Percentiles rank a stretch among this genome's conserved stretches.
phyloP scores from a whole-genome alignment of 2,888 invertebrate species.

The Coleophora flavipennella region DNA sequence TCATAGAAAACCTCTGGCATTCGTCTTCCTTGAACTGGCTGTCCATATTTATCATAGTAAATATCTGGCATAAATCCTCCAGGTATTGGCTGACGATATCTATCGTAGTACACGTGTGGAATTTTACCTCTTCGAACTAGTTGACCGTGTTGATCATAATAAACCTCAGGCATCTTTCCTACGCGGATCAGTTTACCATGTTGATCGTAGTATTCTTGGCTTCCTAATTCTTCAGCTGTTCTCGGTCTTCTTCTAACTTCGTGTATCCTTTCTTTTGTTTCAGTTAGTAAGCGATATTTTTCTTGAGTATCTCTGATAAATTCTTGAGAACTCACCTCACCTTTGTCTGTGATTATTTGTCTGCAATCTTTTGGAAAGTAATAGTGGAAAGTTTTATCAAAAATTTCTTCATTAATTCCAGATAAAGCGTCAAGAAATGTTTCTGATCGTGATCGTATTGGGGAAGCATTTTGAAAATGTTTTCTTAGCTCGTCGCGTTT shows the following conservation, averaged over 20 bases:
- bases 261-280: slow-evolving; percentile 18
- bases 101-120: too few relatives aligned
- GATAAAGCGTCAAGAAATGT: too few relatives aligned
- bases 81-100: too few relatives aligned
- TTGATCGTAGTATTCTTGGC: too few relatives aligned
- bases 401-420: background rate
- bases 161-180: slow-evolving; percentile 7
- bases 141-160: slow-evolving; percentile 2
- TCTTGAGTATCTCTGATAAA: slow-evolving; percentile 35
- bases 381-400: slow-evolving; percentile 30
- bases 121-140: too few relatives aligned
- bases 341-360: slow-evolving; percentile 8
- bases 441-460: too few relatives aligned
- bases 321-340: slow-evolving; percentile 32
- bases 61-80: background rate
- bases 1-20: too few relatives aligned
- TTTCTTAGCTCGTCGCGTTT: too few relatives aligned
- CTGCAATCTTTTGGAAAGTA: slow-evolving; percentile 27
- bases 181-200: too few relatives aligned
- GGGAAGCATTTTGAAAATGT: too few relatives aligned
- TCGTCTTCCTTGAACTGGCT: background rate
- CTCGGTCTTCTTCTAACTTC: background rate
- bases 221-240: too few relatives aligned
- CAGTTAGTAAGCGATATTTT: slow-evolving; percentile 18
- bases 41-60: background rate